A percentile compares a stretch with the other conserved stretches of the same genome.
Conservation (phyloP, 2,113 vertebrate genomes). For the Empidonax traillii region DNA sequence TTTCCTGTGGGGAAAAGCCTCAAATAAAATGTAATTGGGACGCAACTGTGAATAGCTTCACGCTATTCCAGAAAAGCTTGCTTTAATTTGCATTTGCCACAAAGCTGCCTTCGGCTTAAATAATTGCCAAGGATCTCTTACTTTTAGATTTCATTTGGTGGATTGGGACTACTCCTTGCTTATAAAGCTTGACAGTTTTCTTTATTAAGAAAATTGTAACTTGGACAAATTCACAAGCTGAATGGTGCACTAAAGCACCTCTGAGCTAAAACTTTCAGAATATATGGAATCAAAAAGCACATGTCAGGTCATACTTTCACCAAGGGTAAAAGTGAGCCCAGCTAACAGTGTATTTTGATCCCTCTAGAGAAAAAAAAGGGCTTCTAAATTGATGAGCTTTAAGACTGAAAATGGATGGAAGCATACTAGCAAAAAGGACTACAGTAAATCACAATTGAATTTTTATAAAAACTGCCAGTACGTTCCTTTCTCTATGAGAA, state of each 20-base stretch:
- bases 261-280: neutral
- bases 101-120: constrained; percentile 31
- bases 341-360: constrained; percentile 4
- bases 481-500: neutral
- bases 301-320: neutral
- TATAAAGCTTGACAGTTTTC: constrained; percentile 23
- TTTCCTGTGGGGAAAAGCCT: constrained; percentile 43
- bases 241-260: neutral
- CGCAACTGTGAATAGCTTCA: constrained; percentile 12
- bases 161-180: constrained; percentile 23
- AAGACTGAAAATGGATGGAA: constrained; percentile 13
- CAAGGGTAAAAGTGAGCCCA: neutral
- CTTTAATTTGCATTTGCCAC: constrained; percentile 58
- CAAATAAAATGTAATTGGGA: constrained; percentile 51
- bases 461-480: neutral
- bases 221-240: neutral
- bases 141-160: constrained; percentile 35
- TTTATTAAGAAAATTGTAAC: constrained; percentile 29
- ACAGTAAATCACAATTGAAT: constrained; percentile 11
- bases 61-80: constrained; percentile 16
- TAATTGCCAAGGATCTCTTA: constrained; percentile 29
- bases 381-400: neutral
- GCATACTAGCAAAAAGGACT: neutral
- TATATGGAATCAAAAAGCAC: neutral
- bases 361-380: neutral